A percentile compares a stretch with the other conserved stretches of the same genome.
phyloP scores from a whole-genome alignment of 2,888 invertebrate species.

The Eutolmus rufibarbis region DNA sequence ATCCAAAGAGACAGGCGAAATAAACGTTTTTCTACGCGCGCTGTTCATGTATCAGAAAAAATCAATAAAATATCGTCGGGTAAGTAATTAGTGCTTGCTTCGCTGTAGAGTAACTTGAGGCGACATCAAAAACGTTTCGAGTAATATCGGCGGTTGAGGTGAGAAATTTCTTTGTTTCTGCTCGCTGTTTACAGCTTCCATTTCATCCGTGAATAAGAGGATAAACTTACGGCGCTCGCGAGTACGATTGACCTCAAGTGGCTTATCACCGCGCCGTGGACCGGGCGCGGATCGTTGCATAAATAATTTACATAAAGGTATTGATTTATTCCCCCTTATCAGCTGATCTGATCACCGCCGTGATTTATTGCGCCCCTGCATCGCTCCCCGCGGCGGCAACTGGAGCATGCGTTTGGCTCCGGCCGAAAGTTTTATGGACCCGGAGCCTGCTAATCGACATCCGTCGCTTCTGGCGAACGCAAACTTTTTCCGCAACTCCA shows the following conservation, averaged over 20 bases:
- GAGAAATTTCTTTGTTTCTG: slow-evolving; percentile 33
- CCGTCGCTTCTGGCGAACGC: not conserved
- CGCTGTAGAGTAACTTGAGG: slow-evolving; percentile 26
- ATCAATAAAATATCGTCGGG: slow-evolving; percentile 21
- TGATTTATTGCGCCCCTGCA: not conserved
- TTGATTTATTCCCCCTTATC: not conserved
- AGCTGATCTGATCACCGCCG: not conserved
- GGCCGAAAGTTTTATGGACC: not conserved
- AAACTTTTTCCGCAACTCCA: not conserved
- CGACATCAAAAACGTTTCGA: slow-evolving; percentile 24
- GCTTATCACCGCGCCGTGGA: not conserved
- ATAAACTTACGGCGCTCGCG: slow-evolving; percentile 11
- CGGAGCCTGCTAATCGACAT: not conserved
- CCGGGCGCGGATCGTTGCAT: not conserved
- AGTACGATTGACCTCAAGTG: slow-evolving; percentile 25
- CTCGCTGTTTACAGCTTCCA: slow-evolving; percentile 31
- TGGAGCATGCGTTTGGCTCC: not conserved
- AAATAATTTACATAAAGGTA: not conserved
- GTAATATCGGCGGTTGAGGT: slow-evolving; percentile 24
- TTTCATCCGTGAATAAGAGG: slow-evolving; percentile 32
- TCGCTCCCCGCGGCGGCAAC: too few relatives aligned
- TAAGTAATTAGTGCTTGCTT: slow-evolving; percentile 36
- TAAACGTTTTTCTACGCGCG: slow-evolving; percentile 29
- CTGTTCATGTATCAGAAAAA: slow-evolving; percentile 31
- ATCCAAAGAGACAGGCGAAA: slow-evolving; percentile 17